Evolutionary conservation across 2,113 vertebrate genomes (phyloP).

Genomic region (Dasyprocta punctata): DNA sequence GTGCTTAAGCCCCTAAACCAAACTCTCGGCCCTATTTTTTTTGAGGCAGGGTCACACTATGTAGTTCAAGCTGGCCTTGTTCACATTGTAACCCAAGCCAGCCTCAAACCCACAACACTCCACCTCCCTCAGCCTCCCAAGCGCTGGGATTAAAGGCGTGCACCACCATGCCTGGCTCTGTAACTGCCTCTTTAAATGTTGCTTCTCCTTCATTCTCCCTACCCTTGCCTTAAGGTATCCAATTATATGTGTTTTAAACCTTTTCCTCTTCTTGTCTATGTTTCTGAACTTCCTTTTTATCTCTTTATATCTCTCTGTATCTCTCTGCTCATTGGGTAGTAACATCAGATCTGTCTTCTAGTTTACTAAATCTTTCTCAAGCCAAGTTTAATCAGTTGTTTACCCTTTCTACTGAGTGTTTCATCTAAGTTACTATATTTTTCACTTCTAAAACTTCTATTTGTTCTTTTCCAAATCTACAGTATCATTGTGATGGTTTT

Average conservation of each 20-base stretch:
- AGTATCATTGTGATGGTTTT: neutral
- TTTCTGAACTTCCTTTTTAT: neutral
- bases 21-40: no score
- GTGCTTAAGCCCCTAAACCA: no score
- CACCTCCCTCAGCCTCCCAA: no score
- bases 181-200: neutral
- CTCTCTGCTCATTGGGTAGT: neutral
- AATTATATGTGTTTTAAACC: neutral
- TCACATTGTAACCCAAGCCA: no score
- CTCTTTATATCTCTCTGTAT: neutral
- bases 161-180: no score
- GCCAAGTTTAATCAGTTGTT: neutral
- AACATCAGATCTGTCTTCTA: neutral
- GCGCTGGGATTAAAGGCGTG: no score
- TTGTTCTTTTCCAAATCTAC: neutral
- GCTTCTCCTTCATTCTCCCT: neutral
- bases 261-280: neutral
- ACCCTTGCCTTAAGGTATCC: neutral
- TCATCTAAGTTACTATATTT: neutral
- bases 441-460: neutral
- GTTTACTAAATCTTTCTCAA: neutral
- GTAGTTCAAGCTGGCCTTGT: no score
- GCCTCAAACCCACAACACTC: no score
- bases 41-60: no score
- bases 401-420: neutral